Base-by-base conservation (phyloP, 2,113 vertebrate species). In the Elachura formosa region DNA sequence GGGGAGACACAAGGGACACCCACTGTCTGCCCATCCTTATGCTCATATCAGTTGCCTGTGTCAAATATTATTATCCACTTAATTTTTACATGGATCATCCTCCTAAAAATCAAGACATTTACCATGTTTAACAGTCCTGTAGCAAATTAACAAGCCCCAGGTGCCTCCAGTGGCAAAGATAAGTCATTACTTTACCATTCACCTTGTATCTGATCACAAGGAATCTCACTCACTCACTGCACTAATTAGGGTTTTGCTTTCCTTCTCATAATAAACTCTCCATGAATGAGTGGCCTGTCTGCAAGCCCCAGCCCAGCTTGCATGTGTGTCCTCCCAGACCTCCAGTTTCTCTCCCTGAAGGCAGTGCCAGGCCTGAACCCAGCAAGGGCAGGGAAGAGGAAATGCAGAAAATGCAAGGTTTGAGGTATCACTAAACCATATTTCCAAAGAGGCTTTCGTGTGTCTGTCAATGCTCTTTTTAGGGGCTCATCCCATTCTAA, bases 241-340 rank as follows among this genome's bases (percentile, higher is more conserved):
- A 41, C 38, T 94, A 82, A 96, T 96, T 84, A 91, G 69, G 52
- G 77, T 20, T 93, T 89, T 89, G 78, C 92, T 90, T 93, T 76
- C 63, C 56, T 81, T 71, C 71, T 61, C 20, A 61, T 87, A 87
- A 72, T 85, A 64, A 94, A 87, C 7, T 18, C 54, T 64, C 49
- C 3, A 10, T 79, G 90, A 95, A 76, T 29, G 84, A 93, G 56
- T 62, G 68, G 71, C 74, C 90, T 87, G 92, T 78, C 69, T 78
- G 59, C 69, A 23, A 75, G 84, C 46, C 36, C 36, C 80, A 49
- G 89, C 68, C 61, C 68, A n/a, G 38, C 63, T 49, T 40, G 7
- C 64, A 72, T 71, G 74, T 29, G 34, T 36, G 75, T 67, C 61
- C 90, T 87, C 24, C 34, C 55, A 74, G 67, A 31, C 45, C 73